Percentiles rank a stretch among this genome's conserved stretches.
Evolutionary conservation across 2,113 vertebrate genomes (phyloP).

Genomic region (Tachycineta bicolor): DNA sequence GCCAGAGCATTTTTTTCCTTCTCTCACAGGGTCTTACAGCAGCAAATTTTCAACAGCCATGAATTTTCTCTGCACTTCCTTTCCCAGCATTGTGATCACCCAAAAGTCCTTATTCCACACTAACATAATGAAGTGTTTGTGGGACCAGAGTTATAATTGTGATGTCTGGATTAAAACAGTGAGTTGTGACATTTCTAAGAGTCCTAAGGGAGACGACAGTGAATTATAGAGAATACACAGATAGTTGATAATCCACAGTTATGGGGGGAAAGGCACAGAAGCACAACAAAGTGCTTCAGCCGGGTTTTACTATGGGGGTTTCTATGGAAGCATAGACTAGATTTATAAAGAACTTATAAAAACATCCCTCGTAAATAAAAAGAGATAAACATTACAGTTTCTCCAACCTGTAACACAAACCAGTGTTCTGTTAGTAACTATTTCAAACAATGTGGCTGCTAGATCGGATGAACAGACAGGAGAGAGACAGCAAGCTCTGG

Average conservation of each 20-base stretch:
- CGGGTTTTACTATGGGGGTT: neutral
- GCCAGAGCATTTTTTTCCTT: neutral
- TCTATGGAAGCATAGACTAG: neutral
- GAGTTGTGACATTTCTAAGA: conserved; percentile 17
- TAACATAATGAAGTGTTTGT: neutral
- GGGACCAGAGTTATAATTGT: neutral
- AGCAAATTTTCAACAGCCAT: neutral
- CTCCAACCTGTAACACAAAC: neutral
- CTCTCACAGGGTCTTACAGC: neutral
- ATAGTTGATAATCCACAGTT: neutral
- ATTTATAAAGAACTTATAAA: neutral
- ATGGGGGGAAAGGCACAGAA: neutral
- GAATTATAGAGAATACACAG: neutral
- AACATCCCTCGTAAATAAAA: neutral
- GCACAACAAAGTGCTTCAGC: neutral
- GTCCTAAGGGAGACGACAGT: neutral
- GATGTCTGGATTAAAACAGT: neutral
- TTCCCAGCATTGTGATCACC: conserved; percentile 24
- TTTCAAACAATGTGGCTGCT: neutral
- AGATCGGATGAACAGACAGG: neutral
- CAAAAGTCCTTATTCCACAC: neutral
- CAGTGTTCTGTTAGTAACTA: neutral
- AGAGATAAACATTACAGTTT: neutral
- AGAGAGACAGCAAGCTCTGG: neutral
- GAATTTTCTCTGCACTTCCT: conserved; percentile 5